Evolutionary conservation across 2,888 invertebrate genomes (phyloP).

Genomic region (Taphrorychus bicolor): DNA sequence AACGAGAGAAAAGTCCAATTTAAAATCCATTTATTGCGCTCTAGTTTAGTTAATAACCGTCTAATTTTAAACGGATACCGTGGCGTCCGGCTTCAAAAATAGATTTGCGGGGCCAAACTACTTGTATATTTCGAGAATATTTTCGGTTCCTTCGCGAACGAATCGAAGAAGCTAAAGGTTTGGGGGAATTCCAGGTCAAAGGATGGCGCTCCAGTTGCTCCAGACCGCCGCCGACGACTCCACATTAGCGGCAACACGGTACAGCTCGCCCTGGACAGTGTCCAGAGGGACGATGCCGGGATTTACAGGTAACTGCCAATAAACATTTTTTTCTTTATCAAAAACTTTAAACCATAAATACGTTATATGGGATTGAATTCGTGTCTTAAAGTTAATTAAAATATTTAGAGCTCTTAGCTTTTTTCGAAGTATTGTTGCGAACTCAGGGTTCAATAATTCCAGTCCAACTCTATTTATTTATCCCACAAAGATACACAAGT

Average conservation of each 20-base stretch:
- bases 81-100: constrained; percentile 6
- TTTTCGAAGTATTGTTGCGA: too few relatives aligned
- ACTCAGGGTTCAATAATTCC: too few relatives aligned
- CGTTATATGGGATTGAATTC: too few relatives aligned
- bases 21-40: background rate
- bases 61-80: constrained; percentile 16
- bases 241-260: constrained; percentile 70
- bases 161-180: background rate
- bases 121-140: background rate
- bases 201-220: constrained; percentile 69
- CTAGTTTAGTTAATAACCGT: constrained; percentile 12
- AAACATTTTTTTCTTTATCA: background rate
- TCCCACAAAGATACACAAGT: too few relatives aligned
- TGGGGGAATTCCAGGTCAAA: constrained; percentile 59
- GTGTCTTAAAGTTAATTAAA: too few relatives aligned
- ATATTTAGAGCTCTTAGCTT: too few relatives aligned
- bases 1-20: background rate
- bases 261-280: constrained; percentile 78
- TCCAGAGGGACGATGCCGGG: constrained; percentile 75
- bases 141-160: background rate
- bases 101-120: constrained; percentile 2
- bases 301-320: constrained; percentile 64
- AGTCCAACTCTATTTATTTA: too few relatives aligned
- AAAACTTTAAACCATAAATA: background rate
- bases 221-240: constrained; percentile 69